Evolutionary conservation across 2,113 vertebrate genomes (phyloP).

Genomic region (Candoia aspera): DNA sequence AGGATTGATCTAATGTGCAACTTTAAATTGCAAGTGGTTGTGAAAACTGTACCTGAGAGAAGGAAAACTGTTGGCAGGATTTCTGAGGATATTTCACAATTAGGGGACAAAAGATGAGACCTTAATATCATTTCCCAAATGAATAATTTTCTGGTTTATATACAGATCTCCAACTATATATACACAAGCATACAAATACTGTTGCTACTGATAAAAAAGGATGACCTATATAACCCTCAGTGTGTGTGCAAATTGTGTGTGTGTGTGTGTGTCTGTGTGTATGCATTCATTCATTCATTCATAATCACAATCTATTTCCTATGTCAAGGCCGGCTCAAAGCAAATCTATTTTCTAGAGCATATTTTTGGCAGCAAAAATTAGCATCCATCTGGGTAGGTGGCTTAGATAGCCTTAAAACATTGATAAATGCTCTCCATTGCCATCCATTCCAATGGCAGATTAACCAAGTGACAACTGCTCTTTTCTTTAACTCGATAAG

Average conservation of each 20-base stretch:
- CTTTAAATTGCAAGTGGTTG: not conserved
- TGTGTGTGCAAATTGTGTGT: not conserved
- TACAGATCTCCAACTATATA: not conserved
- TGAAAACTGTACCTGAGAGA: not conserved
- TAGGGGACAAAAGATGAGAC: not conserved
- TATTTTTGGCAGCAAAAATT: conserved; percentile 16
- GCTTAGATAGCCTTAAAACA: conserved; percentile 29
- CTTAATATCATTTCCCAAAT: not conserved
- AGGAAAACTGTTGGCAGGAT: not conserved
- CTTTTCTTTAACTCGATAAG: conserved; percentile 4
- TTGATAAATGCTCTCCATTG: conserved; percentile 21
- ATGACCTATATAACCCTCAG: not conserved
- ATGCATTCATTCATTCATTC: not conserved
- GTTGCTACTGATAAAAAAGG: not conserved
- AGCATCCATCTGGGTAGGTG: conserved; percentile 31
- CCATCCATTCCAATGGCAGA: conserved; percentile 11
- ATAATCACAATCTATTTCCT: not conserved
- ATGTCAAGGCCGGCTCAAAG: not conserved
- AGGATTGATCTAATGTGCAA: not conserved
- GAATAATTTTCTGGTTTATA: not conserved
- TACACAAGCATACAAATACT: not conserved
- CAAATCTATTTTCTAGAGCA: conserved; percentile 9
- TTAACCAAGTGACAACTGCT: conserved; percentile 24
- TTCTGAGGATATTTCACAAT: not conserved
- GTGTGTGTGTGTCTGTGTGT: not conserved